These are phyloP conservation scores for Eira barbara DNA, from an alignment of 2,113 vertebrate genomes.

Conservation along the genomic window DNA sequence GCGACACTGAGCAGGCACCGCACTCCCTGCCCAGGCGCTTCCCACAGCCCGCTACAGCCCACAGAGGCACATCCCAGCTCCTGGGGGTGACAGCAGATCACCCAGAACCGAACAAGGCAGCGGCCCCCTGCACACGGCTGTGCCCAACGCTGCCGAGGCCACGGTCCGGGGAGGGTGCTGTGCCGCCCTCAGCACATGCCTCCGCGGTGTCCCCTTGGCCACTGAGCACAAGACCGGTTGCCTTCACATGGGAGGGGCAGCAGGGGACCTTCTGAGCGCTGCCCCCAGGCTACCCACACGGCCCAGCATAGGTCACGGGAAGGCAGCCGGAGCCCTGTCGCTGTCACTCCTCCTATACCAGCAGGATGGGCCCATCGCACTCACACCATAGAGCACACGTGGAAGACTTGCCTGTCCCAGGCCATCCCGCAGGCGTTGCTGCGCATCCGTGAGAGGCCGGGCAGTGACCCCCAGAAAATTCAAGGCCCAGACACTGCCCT, in stretches of 20 bases:
- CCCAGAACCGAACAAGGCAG: too few species aligned
- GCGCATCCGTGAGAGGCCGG: neutral
- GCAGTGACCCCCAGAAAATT: neutral
- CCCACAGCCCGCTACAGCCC: neutral
- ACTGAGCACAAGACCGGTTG: too few species aligned
- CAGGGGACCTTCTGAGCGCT: neutral
- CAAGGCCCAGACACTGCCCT: neutral
- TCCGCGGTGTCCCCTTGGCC: too few species aligned
- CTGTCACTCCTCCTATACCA: too few species aligned
- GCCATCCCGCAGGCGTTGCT: neutral
- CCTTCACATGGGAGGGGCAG: too few species aligned
- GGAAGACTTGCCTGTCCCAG: neutral
- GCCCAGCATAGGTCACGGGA: neutral
- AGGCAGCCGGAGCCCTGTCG: neutral
- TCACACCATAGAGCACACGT: fast-evolving
- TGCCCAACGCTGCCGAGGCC: too few species aligned
- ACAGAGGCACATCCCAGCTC: neutral
- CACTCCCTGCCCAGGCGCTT: neutral
- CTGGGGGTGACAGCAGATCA: neutral
- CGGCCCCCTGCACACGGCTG: too few species aligned
- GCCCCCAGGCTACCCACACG: neutral
- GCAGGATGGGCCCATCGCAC: neutral
- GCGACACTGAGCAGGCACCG: neutral
- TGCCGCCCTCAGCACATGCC: too few species aligned
- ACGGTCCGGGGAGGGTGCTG: too few species aligned